Evolutionary conservation across 1,140 invertebrate species (phyloP).

Genomic region (Hyphantria cunea): DNA sequence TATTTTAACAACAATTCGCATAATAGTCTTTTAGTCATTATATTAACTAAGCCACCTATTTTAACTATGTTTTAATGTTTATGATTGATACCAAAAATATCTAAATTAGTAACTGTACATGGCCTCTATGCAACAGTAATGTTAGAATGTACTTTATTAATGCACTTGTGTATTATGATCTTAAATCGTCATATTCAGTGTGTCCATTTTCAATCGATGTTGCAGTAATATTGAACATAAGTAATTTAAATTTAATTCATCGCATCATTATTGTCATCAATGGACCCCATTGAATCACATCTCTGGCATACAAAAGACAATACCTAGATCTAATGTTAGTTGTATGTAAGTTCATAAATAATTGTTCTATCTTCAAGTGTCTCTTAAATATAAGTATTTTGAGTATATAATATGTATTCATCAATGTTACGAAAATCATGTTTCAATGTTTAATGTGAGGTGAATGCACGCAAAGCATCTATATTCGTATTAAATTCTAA

Average conservation of each 20-base stretch:
- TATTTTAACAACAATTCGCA: constrained; percentile 39
- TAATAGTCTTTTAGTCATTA: constrained; percentile 43
- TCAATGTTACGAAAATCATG: constrained; percentile 57
- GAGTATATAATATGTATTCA: constrained; percentile 65
- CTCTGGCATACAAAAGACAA: constrained; percentile 81
- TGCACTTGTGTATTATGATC: constrained; percentile 45
- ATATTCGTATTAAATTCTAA: constrained; percentile 6
- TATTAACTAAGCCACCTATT: constrained; percentile 24
- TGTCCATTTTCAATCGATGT: constrained; percentile 51
- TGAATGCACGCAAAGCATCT: constrained; percentile 7
- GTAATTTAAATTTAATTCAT: constrained; percentile 39
- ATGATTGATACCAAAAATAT: constrained; percentile 50
- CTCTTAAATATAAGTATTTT: constrained; percentile 76
- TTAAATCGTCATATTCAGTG: constrained; percentile 46
- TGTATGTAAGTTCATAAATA: constrained; percentile 78
- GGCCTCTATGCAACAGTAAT: constrained; percentile 49
- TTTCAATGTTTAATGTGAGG: constrained; percentile 48
- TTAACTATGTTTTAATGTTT: constrained; percentile 37
- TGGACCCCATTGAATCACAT: constrained; percentile 67
- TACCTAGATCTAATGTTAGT: constrained; percentile 81
- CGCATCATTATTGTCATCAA: constrained; percentile 43
- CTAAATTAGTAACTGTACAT: constrained; percentile 39
- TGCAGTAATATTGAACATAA: constrained; percentile 57
- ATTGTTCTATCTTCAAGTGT: constrained; percentile 80
- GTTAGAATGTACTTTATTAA: constrained; percentile 42